These are phyloP conservation scores for Heliconius hewitsoni DNA, from an alignment of 1,140 invertebrate species.

Conservation along the genomic window DNA sequence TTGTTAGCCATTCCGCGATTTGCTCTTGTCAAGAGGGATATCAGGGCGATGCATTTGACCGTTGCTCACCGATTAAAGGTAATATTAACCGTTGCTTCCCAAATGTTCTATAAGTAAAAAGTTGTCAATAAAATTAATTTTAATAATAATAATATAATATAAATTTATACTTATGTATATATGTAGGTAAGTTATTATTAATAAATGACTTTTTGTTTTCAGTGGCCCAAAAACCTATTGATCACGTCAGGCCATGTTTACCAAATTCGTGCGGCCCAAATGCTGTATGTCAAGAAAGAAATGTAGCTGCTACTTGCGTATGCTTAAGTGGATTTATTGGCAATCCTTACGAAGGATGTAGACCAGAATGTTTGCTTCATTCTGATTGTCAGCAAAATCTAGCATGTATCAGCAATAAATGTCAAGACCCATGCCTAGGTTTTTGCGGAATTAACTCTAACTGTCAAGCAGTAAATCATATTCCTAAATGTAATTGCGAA, in stretches of 20 bases:
- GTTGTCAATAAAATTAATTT: background rate
- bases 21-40: slow-evolving; percentile 86
- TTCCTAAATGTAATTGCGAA: slow-evolving; percentile 86
- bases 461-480: slow-evolving; percentile 88
- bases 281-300: slow-evolving; percentile 85
- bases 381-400: slow-evolving; percentile 86
- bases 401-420: slow-evolving; percentile 88
- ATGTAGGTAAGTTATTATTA: background rate
- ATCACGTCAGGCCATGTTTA: slow-evolving; percentile 59
- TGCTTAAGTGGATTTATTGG: slow-evolving; percentile 87
- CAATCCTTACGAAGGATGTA: slow-evolving; percentile 88
- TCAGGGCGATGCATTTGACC: slow-evolving; percentile 87
- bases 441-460: slow-evolving; percentile 88
- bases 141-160: background rate
- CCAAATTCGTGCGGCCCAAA: slow-evolving; percentile 86
- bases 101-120: background rate
- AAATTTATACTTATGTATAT: background rate
- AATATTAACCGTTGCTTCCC: slow-evolving; percentile 12
- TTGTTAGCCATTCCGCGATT: slow-evolving; percentile 88
- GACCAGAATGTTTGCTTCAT: slow-evolving; percentile 88
- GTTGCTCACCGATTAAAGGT: slow-evolving; percentile 73
- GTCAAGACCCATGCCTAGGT: slow-evolving; percentile 88
- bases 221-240: slow-evolving; percentile 56
- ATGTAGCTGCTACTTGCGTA: slow-evolving; percentile 86
- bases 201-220: slow-evolving; percentile 26